Evolutionary conservation across 2,888 invertebrate genomes (phyloP).

Genomic region (Euzophera pinguis): DNA sequence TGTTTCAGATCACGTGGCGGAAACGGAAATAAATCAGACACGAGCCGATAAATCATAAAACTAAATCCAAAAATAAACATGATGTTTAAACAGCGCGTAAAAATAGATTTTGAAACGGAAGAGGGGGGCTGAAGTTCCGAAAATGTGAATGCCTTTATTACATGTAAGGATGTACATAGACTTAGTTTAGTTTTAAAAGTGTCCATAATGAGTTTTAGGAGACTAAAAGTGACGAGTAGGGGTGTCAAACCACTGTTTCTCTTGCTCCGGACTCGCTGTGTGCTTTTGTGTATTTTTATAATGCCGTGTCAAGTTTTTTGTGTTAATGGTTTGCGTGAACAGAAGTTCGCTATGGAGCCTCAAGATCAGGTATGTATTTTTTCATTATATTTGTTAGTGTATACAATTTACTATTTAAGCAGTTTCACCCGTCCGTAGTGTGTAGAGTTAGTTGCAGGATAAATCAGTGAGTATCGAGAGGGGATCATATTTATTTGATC

Average conservation of each 20-base stretch:
- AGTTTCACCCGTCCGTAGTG: too few species aligned
- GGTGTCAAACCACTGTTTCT: constrained; percentile 61
- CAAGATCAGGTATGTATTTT: constrained; percentile 83
- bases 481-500: too few species aligned
- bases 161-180: constrained; percentile 43
- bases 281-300: constrained; percentile 25
- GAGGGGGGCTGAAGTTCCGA: constrained; percentile 54
- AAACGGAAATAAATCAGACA: constrained; percentile 37
- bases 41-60: constrained; percentile 20
- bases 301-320: constrained; percentile 43
- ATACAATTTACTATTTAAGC: too few species aligned
- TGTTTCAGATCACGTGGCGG: constrained; percentile 43
- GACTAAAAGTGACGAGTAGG: constrained; percentile 54
- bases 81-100: constrained; percentile 47
- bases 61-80: constrained; percentile 48
- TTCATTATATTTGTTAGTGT: not conserved
- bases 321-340: constrained; percentile 77
- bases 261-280: constrained; percentile 53
- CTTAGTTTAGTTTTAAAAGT: constrained; percentile 38
- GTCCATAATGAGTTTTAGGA: constrained; percentile 37
- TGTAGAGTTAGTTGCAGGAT: too few species aligned
- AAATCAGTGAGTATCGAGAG: too few species aligned
- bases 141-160: constrained; percentile 54
- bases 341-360: constrained; percentile 95
- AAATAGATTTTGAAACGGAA: constrained; percentile 40